Base-by-base conservation (phyloP, 2,888 invertebrate species). In the Acanthosepion esculentum region DNA sequence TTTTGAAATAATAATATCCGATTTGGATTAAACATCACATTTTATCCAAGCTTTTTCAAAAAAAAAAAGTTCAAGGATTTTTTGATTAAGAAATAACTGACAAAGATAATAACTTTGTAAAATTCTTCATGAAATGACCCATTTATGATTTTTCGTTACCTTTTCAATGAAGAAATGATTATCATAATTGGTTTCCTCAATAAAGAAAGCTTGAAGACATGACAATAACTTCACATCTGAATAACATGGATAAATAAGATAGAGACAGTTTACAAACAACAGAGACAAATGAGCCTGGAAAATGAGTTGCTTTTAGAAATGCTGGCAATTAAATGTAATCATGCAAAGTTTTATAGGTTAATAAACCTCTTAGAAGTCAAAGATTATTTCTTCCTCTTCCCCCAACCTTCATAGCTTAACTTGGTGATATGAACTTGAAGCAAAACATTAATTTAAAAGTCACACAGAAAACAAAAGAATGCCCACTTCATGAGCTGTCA, bases 311-410 rank as follows among this genome's bases (percentile, higher is more conserved):
- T 78, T 78, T 78, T 78, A 78, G 78, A 78, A 78, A 78, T 78
- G 78, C n/a, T 78, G 78, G 78, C 78, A 78, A 33, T 78, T n/a
- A 59, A 59, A 59, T 59, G 59, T 59, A 59, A 59, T 59, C 59
- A 59, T 59, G 78, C n/a, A 78, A 12, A 78, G 78, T 78, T 78
- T 78, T 78, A 78, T 78, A 78, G 78, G 78, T n/a, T 78, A 78
- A 78, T 78, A 78, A 78, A 78, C 78, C 78, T 78, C 78, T 78
- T 78, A 78, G n/a, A 78, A 78, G 78, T 78, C 78, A 78, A 78
- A 33, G 78, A 78, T 78, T 78, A 78, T 78, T 78, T 78, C 78
- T n/a, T 78, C 15, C n/a, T 33, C 78, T 5, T 4, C 78, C 12
- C 12, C 78, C 10, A n/a, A 78, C n/a, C n/a, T 33, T 78, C 78